Percentiles rank a stretch among this genome's conserved stretches.
These are phyloP conservation scores for Aspidapion aeneum DNA, from an alignment of 2,888 invertebrate genomes.

Conservation along the genomic window DNA sequence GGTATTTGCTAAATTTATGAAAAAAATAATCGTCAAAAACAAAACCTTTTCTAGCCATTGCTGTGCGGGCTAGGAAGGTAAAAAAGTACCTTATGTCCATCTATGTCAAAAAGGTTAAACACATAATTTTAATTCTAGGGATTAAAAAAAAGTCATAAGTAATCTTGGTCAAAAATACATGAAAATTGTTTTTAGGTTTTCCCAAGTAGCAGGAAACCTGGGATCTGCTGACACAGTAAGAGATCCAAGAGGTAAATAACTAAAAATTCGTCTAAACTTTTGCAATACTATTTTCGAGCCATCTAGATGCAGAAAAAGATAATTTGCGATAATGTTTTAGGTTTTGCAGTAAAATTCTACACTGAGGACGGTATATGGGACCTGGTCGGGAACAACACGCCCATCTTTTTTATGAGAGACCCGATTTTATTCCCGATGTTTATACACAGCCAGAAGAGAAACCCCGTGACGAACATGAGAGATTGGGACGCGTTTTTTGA, in stretches of 20 bases:
- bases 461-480: slow-evolving; percentile 83
- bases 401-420: slow-evolving; percentile 87
- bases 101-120: too few species aligned
- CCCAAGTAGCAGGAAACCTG: slow-evolving; percentile 79
- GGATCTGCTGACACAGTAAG: slow-evolving; percentile 86
- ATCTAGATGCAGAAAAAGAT: too few species aligned
- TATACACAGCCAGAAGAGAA: slow-evolving; percentile 92
- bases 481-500: slow-evolving; percentile 95
- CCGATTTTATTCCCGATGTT: slow-evolving; percentile 87
- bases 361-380: slow-evolving; percentile 91
- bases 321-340: slow-evolving; percentile 48
- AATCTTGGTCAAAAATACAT: too few species aligned
- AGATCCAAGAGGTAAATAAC: slow-evolving; percentile 64
- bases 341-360: slow-evolving; percentile 89
- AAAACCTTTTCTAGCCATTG: too few species aligned
- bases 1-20: background rate
- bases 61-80: too few species aligned
- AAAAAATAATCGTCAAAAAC: too few species aligned
- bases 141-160: too few species aligned
- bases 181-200: slow-evolving; percentile 54
- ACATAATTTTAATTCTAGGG: too few species aligned
- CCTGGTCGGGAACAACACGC: slow-evolving; percentile 89
- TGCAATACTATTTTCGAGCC: too few species aligned
- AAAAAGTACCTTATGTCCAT: too few species aligned
- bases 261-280: background rate